phyloP scores from a whole-genome alignment of 1,140 invertebrate species.

The Caerostris darwini region DNA sequence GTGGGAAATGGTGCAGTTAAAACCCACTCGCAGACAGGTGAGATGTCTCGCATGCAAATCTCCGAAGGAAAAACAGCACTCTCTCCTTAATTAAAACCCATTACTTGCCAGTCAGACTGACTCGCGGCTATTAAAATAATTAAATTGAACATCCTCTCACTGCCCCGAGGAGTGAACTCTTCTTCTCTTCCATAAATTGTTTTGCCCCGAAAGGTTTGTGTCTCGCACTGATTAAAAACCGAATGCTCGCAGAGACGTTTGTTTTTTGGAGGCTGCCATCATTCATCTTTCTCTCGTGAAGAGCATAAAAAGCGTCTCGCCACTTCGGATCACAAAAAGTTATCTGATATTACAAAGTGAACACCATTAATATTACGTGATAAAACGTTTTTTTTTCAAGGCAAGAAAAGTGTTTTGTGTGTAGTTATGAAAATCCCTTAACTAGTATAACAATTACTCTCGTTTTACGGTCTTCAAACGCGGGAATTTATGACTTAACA shows the following conservation, averaged over 20 bases:
- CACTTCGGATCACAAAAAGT: background rate
- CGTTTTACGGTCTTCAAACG: no score
- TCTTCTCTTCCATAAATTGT: background rate
- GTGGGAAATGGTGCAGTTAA: no score
- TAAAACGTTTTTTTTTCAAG: no score
- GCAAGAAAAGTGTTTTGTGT: no score
- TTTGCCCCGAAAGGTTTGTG: background rate
- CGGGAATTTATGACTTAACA: no score
- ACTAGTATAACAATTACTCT: no score
- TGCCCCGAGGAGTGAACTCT: background rate
- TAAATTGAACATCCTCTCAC: background rate
- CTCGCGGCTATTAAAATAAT: slow-evolving; percentile 32
- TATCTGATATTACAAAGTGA: no score
- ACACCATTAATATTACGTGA: no score
- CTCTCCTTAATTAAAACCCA: background rate
- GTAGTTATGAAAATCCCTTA: no score
- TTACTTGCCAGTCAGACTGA: background rate
- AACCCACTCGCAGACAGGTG: background rate
- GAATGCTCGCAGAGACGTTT: background rate
- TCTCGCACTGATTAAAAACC: background rate
- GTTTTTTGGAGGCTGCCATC: background rate
- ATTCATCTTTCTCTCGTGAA: background rate
- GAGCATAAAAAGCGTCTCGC: background rate
- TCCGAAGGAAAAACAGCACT: background rate
- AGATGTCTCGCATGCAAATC: background rate